Evolutionary conservation across 2,797 vertebrate species (phyloP).

Genomic region (Eulemur mongoz): DNA sequence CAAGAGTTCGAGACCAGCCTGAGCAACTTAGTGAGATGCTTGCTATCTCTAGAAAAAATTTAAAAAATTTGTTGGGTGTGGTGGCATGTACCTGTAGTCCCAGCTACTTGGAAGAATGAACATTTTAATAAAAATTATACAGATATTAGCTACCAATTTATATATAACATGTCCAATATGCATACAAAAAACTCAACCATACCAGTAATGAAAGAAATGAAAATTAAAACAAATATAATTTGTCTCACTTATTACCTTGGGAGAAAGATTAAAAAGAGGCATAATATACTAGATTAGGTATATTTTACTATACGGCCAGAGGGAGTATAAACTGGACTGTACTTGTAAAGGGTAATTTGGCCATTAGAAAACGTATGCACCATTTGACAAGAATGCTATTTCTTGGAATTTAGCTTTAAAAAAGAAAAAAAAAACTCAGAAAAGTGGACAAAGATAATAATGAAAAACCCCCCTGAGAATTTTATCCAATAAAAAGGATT

Average conservation of each 20-base stretch:
- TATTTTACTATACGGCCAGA: background rate
- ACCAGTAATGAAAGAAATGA: background rate
- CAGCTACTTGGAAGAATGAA: background rate
- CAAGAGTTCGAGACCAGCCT: background rate
- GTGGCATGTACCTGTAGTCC: background rate
- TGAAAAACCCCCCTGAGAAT: background rate
- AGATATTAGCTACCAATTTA: background rate
- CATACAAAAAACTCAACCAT: background rate
- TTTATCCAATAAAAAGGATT: background rate
- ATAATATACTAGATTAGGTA: background rate
- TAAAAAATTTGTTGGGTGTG: background rate
- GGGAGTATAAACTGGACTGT: background rate
- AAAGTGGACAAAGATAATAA: background rate
- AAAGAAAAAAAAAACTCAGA: conserved; percentile 8
- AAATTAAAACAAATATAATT: background rate
- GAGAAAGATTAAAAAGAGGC: background rate
- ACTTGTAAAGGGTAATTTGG: background rate
- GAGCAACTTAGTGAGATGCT: background rate
- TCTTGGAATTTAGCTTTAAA: background rate
- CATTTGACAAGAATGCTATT: background rate
- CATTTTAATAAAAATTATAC: background rate
- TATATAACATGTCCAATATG: background rate
- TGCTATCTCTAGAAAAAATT: background rate
- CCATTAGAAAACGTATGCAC: background rate
- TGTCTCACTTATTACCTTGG: background rate